Base-by-base conservation (phyloP, 2,888 invertebrate genomes). In the Drosophila subquinaria region DNA sequence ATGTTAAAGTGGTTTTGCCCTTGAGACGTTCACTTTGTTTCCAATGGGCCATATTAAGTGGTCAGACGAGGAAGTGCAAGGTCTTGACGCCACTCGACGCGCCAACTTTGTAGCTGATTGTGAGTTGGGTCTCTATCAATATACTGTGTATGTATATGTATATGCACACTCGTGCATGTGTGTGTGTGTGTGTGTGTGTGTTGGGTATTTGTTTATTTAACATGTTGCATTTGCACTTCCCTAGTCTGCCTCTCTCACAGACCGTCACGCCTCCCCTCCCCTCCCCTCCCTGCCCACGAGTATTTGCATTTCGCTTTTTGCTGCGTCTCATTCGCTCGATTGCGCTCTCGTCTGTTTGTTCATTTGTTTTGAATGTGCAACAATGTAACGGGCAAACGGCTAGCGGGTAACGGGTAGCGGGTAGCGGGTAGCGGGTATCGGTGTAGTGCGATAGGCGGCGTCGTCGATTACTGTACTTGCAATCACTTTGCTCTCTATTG, bases 141-240 rank as follows among this genome's bases (percentile, higher is more conserved):
- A 47, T 5, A 23, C 10, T 27, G 40, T 42, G 17, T 43, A 51
- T 4, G 11, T 23, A n/a, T 9, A 30, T 8, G 20, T n/a, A 17
- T 20, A 38, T 20, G 6, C 65, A 30, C 30, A 8, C 30, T 10
- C 53, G 27, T n/a, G 4, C 42, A 23, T 42, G 10, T 23, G 4
- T 59, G 1, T 68, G 35, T 45, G 8, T 52, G 5, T 20, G 53
- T 42, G 38, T 59, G 35, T 52, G 42, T 20, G 48, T 42, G 43
- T 15, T 55, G 51, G 48, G 36, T 47, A 60, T 78, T 81, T 81
- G 83, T 81, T 82, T 81, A 87, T 74, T 73, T 64, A 79, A 71
- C 84, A 83, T 83, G 79, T 83, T 85, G 84, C 88, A 85, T 76
- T 84, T 76, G 67, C 78, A 38, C 20, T 42, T 47, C 51, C 51